Percentiles rank a stretch among this genome's conserved stretches.
Conservation (phyloP, 2,888 invertebrate species). For the Urechis unicinctus region DNA sequence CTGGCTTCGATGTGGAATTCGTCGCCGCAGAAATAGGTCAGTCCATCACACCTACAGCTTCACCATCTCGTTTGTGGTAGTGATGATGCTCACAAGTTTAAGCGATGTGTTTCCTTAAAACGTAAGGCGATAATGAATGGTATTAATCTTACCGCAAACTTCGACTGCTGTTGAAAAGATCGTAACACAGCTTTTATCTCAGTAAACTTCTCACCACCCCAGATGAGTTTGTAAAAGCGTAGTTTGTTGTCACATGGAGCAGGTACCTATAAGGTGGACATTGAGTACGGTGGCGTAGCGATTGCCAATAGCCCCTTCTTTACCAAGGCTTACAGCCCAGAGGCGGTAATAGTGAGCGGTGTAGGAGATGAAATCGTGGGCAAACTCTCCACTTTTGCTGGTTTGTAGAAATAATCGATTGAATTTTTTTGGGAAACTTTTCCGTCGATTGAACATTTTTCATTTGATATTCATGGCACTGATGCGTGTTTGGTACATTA, state of each 20-base stretch:
- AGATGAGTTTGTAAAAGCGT: background rate
- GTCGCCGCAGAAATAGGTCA: slow-evolving; percentile 12
- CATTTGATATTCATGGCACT: too few species aligned
- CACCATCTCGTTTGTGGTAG: too few species aligned
- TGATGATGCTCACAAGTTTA: too few species aligned
- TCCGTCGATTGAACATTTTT: background rate
- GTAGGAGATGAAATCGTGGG: slow-evolving; percentile 79
- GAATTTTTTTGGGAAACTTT: background rate
- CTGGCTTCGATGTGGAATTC: slow-evolving; percentile 10
- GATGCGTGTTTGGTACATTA: too few species aligned
- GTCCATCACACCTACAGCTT: background rate
- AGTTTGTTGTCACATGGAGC: background rate
- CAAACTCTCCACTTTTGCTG: slow-evolving; percentile 88
- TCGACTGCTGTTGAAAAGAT: too few species aligned
- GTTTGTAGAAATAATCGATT: slow-evolving; percentile 51
- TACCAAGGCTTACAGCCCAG: slow-evolving; percentile 66
- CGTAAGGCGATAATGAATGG: too few species aligned
- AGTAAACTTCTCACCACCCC: too few species aligned
- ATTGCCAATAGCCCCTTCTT: slow-evolving; percentile 49
- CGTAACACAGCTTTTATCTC: too few species aligned
- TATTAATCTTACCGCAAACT: too few species aligned
- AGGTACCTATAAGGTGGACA: slow-evolving; percentile 34
- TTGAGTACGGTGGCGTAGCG: slow-evolving; percentile 28
- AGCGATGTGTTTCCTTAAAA: too few species aligned
- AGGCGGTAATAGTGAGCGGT: slow-evolving; percentile 88